Evolutionary conservation across 2,888 invertebrate genomes (phyloP), one percentile per base, ranked within the genome.

Genomic region (Epinotia demarniana): DNA sequence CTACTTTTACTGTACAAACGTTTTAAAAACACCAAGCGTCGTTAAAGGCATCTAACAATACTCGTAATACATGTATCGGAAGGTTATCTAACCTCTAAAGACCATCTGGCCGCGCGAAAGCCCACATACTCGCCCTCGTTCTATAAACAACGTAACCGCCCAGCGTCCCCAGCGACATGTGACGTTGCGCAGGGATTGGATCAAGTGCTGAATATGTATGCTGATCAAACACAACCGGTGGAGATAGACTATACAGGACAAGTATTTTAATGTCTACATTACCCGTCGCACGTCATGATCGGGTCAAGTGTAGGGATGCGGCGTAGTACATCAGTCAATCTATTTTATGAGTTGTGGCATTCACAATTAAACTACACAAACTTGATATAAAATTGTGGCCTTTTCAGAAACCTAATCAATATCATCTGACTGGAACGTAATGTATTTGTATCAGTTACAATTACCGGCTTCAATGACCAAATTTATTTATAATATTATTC

Each of bases 211-310:
- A 77, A 75, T 77, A 77, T 77, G 75, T 77, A 77, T 77, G 72
- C 63, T 61, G 74, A 77, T 74, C 70, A 60, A 67, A 75, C 61
- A 67, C 72, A 75, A 74, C 78, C 79, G 76, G 72, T 77, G 77
- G 72, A 80, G 80, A 78, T 79, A 78, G 79, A 83, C 83, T 80
- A 82, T 84, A 86, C 86, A 82, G 86, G 86, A 78, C 79, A 86
- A 86, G 87, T 86, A 87, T 89, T 86, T 87, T 89, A 88, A 90
- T 89, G 88, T 87, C 89, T 89, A 88, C 88, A 90, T 90, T 86
- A 87, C 82, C 77, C 81, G 80, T 78, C 81, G 82, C 19, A 71
- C 77, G 81, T 81, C 83, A 80, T 81, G 80, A 80, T 78, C 76
- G 77, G 81, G 80, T 78, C 81, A 79, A 79, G 77, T 72, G 77